phyloP scores from a whole-genome alignment of 2,797 vertebrate species.

The Neosilurus mollespiculum region DNA sequence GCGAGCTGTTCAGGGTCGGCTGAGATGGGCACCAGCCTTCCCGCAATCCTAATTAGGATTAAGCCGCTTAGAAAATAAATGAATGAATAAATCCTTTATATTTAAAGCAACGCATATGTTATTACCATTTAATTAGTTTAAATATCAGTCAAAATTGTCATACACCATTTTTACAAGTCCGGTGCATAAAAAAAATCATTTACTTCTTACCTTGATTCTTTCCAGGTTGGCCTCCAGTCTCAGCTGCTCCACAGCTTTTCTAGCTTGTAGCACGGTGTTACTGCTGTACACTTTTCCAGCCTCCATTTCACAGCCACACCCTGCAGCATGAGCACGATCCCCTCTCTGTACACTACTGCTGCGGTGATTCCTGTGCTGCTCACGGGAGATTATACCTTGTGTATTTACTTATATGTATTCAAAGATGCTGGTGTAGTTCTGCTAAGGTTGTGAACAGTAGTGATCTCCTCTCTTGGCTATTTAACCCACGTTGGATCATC shows the following conservation, averaged over 20 bases:
- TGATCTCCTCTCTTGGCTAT: slow-evolving; percentile 29
- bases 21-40: too few relatives aligned
- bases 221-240: slow-evolving; percentile 76
- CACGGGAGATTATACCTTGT: neutral
- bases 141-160: neutral
- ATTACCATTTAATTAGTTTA: neutral
- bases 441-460: neutral
- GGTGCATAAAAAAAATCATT: neutral
- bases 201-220: slow-evolving; percentile 76
- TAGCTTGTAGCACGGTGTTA: slow-evolving; percentile 75
- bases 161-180: neutral
- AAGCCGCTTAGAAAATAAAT: too few relatives aligned
- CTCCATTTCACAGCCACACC: slow-evolving; percentile 61
- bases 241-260: slow-evolving; percentile 79
- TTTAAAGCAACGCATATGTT: neutral
- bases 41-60: too few relatives aligned
- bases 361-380: neutral
- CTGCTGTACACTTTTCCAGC: slow-evolving; percentile 68
- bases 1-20: too few relatives aligned
- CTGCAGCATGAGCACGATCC: slow-evolving; percentile 15
- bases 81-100: too few relatives aligned
- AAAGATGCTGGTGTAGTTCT: neutral
- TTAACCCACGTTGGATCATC: slow-evolving; percentile 45
- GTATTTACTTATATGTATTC: neutral
- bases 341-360: neutral